Evolutionary conservation across 2,888 invertebrate species (phyloP), one percentile per base, ranked within the genome.

Genomic region (Stenotaenia linearis): DNA sequence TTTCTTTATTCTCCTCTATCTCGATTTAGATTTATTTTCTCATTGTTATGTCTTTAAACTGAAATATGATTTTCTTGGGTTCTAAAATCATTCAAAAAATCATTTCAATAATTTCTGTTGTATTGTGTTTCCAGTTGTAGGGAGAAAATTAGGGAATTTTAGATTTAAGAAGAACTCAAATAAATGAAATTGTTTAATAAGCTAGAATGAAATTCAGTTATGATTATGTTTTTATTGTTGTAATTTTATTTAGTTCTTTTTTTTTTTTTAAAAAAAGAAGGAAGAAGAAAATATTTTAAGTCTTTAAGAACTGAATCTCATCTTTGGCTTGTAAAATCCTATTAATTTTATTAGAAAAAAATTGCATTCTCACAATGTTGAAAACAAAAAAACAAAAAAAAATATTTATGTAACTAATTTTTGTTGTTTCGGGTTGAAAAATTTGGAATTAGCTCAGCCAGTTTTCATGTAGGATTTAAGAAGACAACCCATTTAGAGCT

Each of bases 101-200:
- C 69, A 69, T 69, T 69, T 69, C 69, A 25, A 28, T 28, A 25
- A 28, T 69, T 69, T 69, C 69, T 69, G 69, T 69, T 69, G 69
- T 69, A 18, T 69, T 69, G 69, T 69, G 28, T 69, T 69, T 50
- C 50, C 69, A 28, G 28, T 69, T 69, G 69, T 69, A 69, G 69
- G 28, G 25, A 69, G 50, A 69, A 69, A 28, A 28, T 69, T 69
- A 69, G 69, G 69, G 25, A 25, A 69, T 25, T 69, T 69, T 69
- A 69, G 69, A 50, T 50, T 50, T 50, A 18, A 50, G 18, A 50
- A 50, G 9, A 5, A 69, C 69, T 69, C 25, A 69, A 69, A 69
- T 69, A 69, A 61, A 45, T 45, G 45, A 61, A 69, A 28, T 10
- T 25, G 10, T 25, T 69, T n/a, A 50, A 18, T 50, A 50, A 50